Evolutionary conservation across 2,797 vertebrate species (phyloP), one percentile per base, ranked within the genome.

Genomic region (Microchirus variegatus): DNA sequence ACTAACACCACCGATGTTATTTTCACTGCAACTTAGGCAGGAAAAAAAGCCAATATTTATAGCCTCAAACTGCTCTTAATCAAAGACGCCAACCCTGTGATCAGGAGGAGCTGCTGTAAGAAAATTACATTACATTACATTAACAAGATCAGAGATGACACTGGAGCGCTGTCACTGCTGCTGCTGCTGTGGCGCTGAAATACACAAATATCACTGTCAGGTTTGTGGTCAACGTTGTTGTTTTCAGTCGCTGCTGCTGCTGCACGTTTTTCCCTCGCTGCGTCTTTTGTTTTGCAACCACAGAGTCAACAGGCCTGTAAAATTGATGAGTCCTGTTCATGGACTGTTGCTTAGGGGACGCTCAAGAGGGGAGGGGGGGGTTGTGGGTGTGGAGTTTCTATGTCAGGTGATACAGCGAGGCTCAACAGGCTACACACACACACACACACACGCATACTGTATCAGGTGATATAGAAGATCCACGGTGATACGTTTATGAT

Each of bases 271-370:
- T 69, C 53, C 49, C 67, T 65, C 55, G 2, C n/a, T 47, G 53
- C 22, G 62, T 50, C 59, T 50, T 80, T 86, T 89, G 87, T 85
- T 86, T 84, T 82, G 82, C 81, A 89, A 80, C 69, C 75, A 62
- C 63, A 17, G 43, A 78, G 65, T 51, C 38, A 52, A 51, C 71
- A 43, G 50, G 69, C 62, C 77, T 88, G 86, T 82, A 89, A 92
- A 90, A 91, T 90, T 83, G 82, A 90, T 91, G 89, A 86, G 81
- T 66, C 83, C 17, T n/a, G 80, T 83, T 80, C 78, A 72, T 26
- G 37, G 70, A 52, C 73, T 75, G 89, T 84, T 89, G 82, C 85
- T 77, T 22, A 52, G 81, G 81, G 59, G 71, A 88, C 74, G n/a
- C 61, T 38, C 18, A 4, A 11, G 18, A 45, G 19, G 40, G 57